Percentiles rank a stretch among this genome's conserved stretches.
Conservation (phyloP, 2,113 vertebrate species). For the Cryptotis parvus region DNA sequence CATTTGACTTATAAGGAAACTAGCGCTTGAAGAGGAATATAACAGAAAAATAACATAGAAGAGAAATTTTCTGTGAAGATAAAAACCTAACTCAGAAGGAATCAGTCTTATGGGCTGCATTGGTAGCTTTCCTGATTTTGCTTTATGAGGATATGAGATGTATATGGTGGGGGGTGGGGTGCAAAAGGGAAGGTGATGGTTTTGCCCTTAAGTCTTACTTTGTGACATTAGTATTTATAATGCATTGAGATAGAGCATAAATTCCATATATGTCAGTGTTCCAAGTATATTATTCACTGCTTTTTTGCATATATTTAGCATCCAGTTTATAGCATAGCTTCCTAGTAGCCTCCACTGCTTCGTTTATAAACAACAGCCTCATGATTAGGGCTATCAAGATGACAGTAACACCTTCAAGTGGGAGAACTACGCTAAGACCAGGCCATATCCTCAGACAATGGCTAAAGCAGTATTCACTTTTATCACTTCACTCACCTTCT, state of each 20-base stretch:
- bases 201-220: background rate
- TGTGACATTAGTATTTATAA: background rate
- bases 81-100: background rate
- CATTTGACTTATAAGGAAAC: background rate
- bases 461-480: background rate
- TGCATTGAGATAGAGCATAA: background rate
- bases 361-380: background rate
- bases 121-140: background rate
- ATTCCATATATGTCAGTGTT: background rate
- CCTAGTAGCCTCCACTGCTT: background rate
- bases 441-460: background rate
- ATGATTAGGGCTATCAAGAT: background rate
- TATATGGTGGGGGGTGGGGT: background rate
- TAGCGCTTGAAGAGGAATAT: background rate
- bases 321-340: background rate
- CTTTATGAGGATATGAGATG: background rate
- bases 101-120: background rate
- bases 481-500: background rate
- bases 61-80: background rate
- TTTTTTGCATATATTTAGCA: background rate
- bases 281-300: background rate
- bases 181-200: background rate
- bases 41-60: too few species aligned
- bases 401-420: background rate
- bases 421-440: background rate